Evolutionary conservation across 2,888 invertebrate genomes (phyloP), one percentile per base, ranked within the genome.

Genomic region (Oxycera nigricornis): DNA sequence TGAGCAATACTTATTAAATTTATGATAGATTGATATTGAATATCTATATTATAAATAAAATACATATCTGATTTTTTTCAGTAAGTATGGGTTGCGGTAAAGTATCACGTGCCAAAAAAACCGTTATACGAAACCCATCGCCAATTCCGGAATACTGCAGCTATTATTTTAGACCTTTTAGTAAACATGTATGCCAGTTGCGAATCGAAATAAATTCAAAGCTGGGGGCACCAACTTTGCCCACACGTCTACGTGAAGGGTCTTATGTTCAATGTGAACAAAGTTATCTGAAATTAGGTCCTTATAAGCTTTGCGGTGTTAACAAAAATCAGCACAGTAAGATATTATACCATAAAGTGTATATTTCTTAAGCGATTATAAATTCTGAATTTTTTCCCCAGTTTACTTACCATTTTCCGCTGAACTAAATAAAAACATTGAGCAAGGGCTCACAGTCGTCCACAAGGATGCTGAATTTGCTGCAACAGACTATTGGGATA

Each of bases 271-370:
- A 55, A 14, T 72, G 72, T 28, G 59, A 35, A 7, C 30, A n/a
- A 0, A 85, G 85, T 70, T 78, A 79, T 39, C 80, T 85, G 24
- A 78, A 80, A 57, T 81, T 82, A 0, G 82, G 80, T 3, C 76
- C 76, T 6, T 79, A 82, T 28, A 81, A 76, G 0, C 80, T 91
- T 1, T 91, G 91, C 74, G 91, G 91, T 2, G 87, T 88, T 78
- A 91, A 91, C 78, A 87, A 85, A 52, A 88, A 88, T 11, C 91
- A 91, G 76, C 91, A 91, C 79, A 79, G 89, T 90, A 78, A 86
- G 87, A 50, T 20, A n/a, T 59, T 50, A 31, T n/a, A 14, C 39
- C 22, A 14, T 14, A 72, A 7, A 7, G 3, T 3, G 2, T n/a
- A 7, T 46, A 46, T 7, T 7, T 46, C 11, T 11, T 3, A 46